Conservation (phyloP, 2,888 invertebrate genomes). For the Tipula unca region DNA sequence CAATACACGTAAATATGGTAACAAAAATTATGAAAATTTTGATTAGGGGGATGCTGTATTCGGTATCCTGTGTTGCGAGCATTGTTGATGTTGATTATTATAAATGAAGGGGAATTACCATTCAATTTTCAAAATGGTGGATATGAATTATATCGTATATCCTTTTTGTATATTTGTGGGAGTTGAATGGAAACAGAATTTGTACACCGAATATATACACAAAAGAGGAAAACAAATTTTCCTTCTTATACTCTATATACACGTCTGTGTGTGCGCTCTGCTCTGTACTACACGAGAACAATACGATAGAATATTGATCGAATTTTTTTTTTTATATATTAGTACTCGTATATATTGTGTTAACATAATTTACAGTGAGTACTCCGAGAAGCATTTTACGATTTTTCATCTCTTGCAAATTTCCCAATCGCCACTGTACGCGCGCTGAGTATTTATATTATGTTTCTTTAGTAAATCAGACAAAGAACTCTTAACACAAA, state of each 20-base stretch:
- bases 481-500: not conserved
- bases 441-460: not conserved
- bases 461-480: not conserved
- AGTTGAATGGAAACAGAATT: not conserved
- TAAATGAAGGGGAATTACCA: not conserved
- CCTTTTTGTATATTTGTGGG: not conserved
- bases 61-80: not conserved
- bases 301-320: conserved; percentile 18
- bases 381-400: not conserved
- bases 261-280: not conserved
- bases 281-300: not conserved
- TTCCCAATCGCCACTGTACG: not conserved
- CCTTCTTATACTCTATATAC: not conserved
- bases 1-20: not conserved
- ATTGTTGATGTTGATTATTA: not conserved
- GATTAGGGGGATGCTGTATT: not conserved
- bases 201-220: not conserved
- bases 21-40: not conserved
- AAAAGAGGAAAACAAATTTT: not conserved
- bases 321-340: not conserved
- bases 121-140: conserved; percentile 8
- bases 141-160: not conserved
- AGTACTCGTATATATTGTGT: not conserved
- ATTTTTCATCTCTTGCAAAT: not conserved
- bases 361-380: not conserved